Evolutionary conservation across 2,797 vertebrate species (phyloP), one percentile per base, ranked within the genome.

Genomic region (Telmatherina bonti): DNA sequence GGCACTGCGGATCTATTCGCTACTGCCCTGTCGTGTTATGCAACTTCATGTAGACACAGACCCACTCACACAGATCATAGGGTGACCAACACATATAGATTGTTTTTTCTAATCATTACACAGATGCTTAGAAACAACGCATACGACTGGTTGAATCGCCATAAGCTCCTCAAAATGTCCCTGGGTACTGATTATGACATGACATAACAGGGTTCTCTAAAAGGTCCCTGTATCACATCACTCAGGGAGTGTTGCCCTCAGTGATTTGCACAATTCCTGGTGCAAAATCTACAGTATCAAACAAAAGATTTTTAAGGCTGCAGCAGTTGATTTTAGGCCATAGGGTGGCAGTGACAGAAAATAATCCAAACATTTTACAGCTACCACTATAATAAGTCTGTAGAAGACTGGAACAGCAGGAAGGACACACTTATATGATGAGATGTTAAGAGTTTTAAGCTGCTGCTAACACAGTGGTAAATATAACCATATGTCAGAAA

Each of bases 1-100:
- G 76, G 85, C 82, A 91, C 87, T 92, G 92, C 90, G 79, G 89
- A 87, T 88, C 81, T 79, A 74, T 76, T 88, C 62, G 84, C 78
- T 79, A 61, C 80, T 86, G 82, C 76, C 86, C 80, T 65, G 72
- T 83, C 81, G 72, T 80, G 74, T 92, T 90, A 88, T 70, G 82
- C 86, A 90, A 92, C 86, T 86, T 81, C 78, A 74, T 85, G 77
- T 78, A 84, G 69, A 76, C 77, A 83, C 82, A 64, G 68, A 13
- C 74, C 16, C 71, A 74, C 56, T 67, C 74, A 81, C 62, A 74
- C 70, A 72, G 63, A 77, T 72, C 72, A 71, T 85, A 53, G 70
- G 62, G 45, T 81, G 76, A 74, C 75, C 87, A 58, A 81, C 78
- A 70, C 76, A 76, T 74, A 65, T 72, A 58, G 47, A 62, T 38